These are phyloP conservation scores for Allophyes oxyacanthae DNA, from an alignment of 2,888 invertebrate genomes.

Conservation along the genomic window DNA sequence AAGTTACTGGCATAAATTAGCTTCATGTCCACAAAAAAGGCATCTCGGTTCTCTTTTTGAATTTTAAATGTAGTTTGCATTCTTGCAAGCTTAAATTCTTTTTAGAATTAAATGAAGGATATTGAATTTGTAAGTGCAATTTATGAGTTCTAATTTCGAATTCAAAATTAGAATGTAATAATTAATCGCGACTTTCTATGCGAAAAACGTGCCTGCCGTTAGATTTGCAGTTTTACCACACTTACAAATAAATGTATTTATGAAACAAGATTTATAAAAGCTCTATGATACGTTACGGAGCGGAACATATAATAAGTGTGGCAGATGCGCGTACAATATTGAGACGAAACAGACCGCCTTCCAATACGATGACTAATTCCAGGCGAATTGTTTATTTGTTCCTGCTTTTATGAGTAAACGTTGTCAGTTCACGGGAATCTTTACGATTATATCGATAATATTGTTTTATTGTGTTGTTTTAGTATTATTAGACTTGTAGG, in stretches of 20 bases:
- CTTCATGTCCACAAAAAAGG: slow-evolving; percentile 47
- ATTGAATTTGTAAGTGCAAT: slow-evolving; percentile 30
- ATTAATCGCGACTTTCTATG: slow-evolving; percentile 6
- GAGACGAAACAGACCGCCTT: slow-evolving; percentile 75
- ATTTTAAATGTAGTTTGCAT: slow-evolving; percentile 47
- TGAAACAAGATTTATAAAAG: slow-evolving; percentile 39
- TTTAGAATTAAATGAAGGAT: slow-evolving; percentile 27
- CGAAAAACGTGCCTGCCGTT: neutral
- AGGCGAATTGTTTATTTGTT: slow-evolving; percentile 75
- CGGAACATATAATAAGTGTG: slow-evolving; percentile 53
- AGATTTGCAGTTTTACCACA: slow-evolving; percentile 6
- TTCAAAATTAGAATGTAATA: slow-evolving; percentile 23
- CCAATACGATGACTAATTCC: slow-evolving; percentile 67
- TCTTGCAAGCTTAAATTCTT: slow-evolving; percentile 33
- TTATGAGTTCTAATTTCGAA: slow-evolving; percentile 24
- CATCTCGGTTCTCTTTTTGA: slow-evolving; percentile 37
- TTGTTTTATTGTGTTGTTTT: slow-evolving; percentile 55
- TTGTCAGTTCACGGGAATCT: slow-evolving; percentile 67
- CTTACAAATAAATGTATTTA: slow-evolving; percentile 6
- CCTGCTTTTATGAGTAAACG: slow-evolving; percentile 78
- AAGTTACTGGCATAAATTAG: slow-evolving; percentile 51
- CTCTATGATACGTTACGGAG: slow-evolving; percentile 51
- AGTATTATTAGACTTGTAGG: slow-evolving; percentile 33
- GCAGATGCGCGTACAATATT: slow-evolving; percentile 70
- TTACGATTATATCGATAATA: slow-evolving; percentile 57